phyloP scores from a whole-genome alignment of 2,797 vertebrate genomes.

The Phalanger gymnotis region DNA sequence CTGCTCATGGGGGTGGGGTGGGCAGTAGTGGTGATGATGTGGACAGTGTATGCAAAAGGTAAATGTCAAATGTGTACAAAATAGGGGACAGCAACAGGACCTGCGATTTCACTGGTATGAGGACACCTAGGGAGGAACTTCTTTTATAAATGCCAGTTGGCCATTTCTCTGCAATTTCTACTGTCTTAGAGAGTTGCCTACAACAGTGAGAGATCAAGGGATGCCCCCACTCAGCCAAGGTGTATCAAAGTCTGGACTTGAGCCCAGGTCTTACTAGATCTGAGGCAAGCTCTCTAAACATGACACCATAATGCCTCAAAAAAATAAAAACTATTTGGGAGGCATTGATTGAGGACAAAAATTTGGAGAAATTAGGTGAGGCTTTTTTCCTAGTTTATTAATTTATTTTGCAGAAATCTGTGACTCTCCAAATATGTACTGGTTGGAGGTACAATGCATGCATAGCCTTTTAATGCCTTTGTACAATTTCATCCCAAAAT shows the following conservation, averaged over 20 bases:
- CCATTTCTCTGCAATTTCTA: background rate
- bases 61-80: background rate
- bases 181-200: background rate
- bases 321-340: background rate
- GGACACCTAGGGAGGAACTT: background rate
- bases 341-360: background rate
- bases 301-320: background rate
- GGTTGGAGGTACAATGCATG: slow-evolving; percentile 86
- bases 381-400: slow-evolving; percentile 83
- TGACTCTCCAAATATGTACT: slow-evolving; percentile 81
- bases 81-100: background rate
- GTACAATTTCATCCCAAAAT: slow-evolving; percentile 86
- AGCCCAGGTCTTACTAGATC: background rate
- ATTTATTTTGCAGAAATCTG: slow-evolving; percentile 86
- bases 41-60: background rate
- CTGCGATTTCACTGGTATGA: background rate
- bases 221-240: background rate
- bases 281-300: background rate
- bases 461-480: slow-evolving; percentile 86
- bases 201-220: background rate
- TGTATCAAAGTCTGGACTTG: background rate
- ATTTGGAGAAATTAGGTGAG: background rate
- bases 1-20: background rate
- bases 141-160: background rate
- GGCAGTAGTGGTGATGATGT: background rate